A percentile compares a stretch with the other conserved stretches of the same genome.
Evolutionary conservation across 1,140 invertebrate species (phyloP).

Genomic region (Bombus picipes): DNA sequence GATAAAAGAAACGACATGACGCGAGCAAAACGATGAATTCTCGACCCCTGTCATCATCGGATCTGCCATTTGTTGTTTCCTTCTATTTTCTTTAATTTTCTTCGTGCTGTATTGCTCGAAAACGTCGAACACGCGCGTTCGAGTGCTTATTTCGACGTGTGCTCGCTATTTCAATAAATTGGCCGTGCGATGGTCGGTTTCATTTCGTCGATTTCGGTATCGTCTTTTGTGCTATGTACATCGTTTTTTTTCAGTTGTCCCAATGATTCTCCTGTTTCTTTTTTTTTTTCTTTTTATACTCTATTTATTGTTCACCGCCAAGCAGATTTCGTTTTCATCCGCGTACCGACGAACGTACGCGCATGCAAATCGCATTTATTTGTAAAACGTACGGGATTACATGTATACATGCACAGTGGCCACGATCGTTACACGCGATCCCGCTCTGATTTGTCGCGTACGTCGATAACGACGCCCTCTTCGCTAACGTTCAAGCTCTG

Average conservation of each 20-base stretch:
- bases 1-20: conserved; percentile 20
- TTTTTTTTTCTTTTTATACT: conserved; percentile 64
- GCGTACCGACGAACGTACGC: conserved; percentile 28
- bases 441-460: conserved; percentile 15
- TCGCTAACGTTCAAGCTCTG: conserved; percentile 20
- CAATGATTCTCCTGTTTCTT: background rate
- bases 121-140: background rate
- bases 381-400: conserved; percentile 34
- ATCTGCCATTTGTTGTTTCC: conserved; percentile 44
- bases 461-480: background rate
- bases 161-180: conserved; percentile 52
- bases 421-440: conserved; percentile 20
- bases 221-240: conserved; percentile 22
- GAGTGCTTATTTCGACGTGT: background rate
- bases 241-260: conserved; percentile 26
- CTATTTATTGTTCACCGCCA: conserved; percentile 66
- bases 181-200: conserved; percentile 59
- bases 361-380: conserved; percentile 24
- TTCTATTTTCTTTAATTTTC: background rate
- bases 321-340: conserved; percentile 42
- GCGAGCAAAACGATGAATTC: conserved; percentile 33
- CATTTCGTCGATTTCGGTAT: conserved; percentile 27
- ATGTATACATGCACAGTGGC: conserved; percentile 31
- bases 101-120: conserved; percentile 6
- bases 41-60: conserved; percentile 20